These are phyloP conservation scores for Microtus richardsoni DNA, from an alignment of 2,113 vertebrate genomes.

Conservation along the genomic window DNA sequence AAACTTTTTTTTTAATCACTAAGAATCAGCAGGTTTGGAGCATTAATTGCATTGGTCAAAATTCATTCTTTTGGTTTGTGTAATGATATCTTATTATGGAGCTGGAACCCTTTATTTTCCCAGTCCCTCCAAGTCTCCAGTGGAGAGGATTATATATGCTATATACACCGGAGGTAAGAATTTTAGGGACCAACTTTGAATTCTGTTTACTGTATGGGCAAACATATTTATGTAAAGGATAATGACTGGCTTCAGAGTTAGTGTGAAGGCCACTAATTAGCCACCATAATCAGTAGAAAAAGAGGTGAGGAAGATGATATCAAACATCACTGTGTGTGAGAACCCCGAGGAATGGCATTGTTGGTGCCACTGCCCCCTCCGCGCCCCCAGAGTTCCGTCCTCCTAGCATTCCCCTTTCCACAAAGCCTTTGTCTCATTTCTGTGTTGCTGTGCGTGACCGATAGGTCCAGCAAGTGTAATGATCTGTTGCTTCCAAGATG, in stretches of 20 bases:
- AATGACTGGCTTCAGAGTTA: conserved; percentile 30
- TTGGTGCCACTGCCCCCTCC: background rate
- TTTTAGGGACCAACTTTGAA: background rate
- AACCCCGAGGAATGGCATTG: background rate
- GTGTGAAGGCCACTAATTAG: conserved; percentile 23
- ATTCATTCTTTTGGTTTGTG: background rate
- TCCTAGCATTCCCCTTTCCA: background rate
- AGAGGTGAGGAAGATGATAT: conserved; percentile 15
- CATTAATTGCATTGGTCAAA: background rate
- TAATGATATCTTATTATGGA: background rate
- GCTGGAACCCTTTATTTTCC: background rate
- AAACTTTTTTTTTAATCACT: conserved; percentile 19
- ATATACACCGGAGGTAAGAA: background rate
- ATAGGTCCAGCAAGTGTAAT: background rate
- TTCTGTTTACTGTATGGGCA: conserved; percentile 14
- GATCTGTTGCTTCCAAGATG: conserved; percentile 6
- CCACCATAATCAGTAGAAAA: background rate
- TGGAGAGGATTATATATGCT: background rate
- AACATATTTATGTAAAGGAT: conserved; percentile 16
- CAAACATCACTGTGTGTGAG: background rate
- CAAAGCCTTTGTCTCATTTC: background rate
- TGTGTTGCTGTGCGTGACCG: background rate
- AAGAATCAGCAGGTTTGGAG: background rate
- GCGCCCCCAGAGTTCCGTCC: too few relatives aligned
- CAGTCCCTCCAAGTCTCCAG: background rate